phyloP scores from a whole-genome alignment of 1,140 invertebrate species.

The Elysia chlorotica region DNA sequence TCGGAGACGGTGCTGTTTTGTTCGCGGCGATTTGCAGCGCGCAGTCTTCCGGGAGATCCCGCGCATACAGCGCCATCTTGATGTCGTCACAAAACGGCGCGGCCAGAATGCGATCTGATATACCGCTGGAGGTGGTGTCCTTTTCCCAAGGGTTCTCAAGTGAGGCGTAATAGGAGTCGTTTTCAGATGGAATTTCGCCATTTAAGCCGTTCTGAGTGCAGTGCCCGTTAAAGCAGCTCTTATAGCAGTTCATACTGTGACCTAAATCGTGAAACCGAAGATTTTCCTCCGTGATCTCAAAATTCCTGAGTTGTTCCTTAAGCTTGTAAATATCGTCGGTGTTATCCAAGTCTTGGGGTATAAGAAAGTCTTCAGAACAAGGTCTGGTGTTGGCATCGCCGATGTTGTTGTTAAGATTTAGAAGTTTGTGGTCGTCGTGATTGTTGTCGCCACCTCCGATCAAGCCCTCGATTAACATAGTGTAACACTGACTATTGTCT shows the following conservation, averaged over 20 bases:
- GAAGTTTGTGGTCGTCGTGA: too few species aligned
- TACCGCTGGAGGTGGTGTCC: slow-evolving; percentile 5
- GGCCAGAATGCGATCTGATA: slow-evolving; percentile 31
- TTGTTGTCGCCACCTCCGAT: too few species aligned
- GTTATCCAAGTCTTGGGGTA: too few species aligned
- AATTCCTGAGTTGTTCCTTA: background rate
- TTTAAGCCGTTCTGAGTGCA: background rate
- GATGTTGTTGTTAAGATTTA: too few species aligned
- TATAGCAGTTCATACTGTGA: background rate
- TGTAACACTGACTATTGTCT: too few species aligned
- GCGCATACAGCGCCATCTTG: slow-evolving; percentile 37
- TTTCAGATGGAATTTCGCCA: too few species aligned
- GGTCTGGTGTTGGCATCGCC: too few species aligned
- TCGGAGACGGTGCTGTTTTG: background rate
- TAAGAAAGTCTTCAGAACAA: too few species aligned
- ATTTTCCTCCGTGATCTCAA: slow-evolving; percentile 1
- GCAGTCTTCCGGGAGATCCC: background rate
- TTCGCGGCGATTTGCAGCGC: background rate
- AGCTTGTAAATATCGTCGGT: slow-evolving; percentile 5
- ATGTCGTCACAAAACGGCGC: slow-evolving; percentile 44
- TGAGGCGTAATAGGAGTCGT: slow-evolving; percentile 14
- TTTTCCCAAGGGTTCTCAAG: slow-evolving; percentile 27
- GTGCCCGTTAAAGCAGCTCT: background rate
- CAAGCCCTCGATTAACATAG: too few species aligned
- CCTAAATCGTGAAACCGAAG: background rate